phyloP scores from a whole-genome alignment of 2,888 invertebrate genomes.

The Lasioglossum oenotherae region DNA sequence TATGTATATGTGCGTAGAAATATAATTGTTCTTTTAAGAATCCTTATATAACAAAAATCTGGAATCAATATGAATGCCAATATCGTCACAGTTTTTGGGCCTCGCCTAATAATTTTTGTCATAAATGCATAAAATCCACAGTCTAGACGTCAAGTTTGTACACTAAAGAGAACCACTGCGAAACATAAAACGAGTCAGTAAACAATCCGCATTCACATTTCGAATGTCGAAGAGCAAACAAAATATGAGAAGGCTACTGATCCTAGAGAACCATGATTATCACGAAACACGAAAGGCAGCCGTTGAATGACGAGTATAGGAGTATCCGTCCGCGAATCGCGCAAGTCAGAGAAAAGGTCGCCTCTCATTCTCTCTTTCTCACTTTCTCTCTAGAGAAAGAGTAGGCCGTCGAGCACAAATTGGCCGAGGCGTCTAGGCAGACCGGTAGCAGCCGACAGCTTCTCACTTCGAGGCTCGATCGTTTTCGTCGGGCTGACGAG shows the following conservation, averaged over 20 bases:
- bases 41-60: no score
- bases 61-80: neutral
- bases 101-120: no score
- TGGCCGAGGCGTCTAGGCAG: constrained; percentile 71
- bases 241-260: neutral
- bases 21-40: neutral
- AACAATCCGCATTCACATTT: neutral
- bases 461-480: constrained; percentile 71
- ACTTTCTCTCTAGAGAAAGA: neutral
- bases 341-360: constrained; percentile 17
- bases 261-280: neutral
- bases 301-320: neutral
- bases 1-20: neutral
- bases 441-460: constrained; percentile 73
- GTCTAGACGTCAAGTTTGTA: no score
- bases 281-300: neutral
- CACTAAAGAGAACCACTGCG: no score
- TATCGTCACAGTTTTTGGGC: no score
- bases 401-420: constrained; percentile 64
- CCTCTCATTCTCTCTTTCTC: neutral
- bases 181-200: neutral
- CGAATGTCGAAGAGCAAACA: neutral
- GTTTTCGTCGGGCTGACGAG: constrained; percentile 68
- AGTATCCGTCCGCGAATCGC: constrained; percentile 42
- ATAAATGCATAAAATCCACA: neutral